Evolutionary conservation across 2,888 invertebrate species (phyloP).

Genomic region (Scaptomyza polygonia): DNA sequence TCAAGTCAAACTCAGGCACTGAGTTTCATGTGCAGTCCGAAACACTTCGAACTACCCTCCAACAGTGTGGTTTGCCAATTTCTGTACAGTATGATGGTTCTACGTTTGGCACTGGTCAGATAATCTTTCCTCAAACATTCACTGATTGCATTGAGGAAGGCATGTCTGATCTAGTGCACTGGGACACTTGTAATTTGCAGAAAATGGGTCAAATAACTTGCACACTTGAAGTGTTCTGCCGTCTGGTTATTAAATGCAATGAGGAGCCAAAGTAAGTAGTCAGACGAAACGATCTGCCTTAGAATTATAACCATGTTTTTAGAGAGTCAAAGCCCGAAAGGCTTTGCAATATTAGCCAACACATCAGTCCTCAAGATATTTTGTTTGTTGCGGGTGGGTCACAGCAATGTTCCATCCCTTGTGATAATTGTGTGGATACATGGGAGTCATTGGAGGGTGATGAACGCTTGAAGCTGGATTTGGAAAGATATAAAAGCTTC

Average conservation of each 20-base stretch:
- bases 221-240: slow-evolving; percentile 56
- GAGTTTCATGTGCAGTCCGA: slow-evolving; percentile 57
- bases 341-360: slow-evolving; percentile 43
- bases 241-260: slow-evolving; percentile 64
- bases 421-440: slow-evolving; percentile 36
- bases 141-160: slow-evolving; percentile 48
- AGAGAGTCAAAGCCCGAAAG: background rate
- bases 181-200: slow-evolving; percentile 50
- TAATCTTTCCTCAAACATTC: slow-evolving; percentile 65
- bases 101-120: slow-evolving; percentile 58
- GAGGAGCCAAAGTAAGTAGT: slow-evolving; percentile 25
- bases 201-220: slow-evolving; percentile 44
- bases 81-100: slow-evolving; percentile 43
- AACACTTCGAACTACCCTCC: slow-evolving; percentile 49
- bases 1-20: slow-evolving; percentile 58
- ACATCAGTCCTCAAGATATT: slow-evolving; percentile 71
- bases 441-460: slow-evolving; percentile 37
- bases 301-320: background rate
- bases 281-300: background rate
- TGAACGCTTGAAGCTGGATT: slow-evolving; percentile 62
- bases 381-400: slow-evolving; percentile 68
- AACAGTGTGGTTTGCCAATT: slow-evolving; percentile 63
- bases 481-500: slow-evolving; percentile 66
- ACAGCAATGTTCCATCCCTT: slow-evolving; percentile 26
- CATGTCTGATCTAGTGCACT: slow-evolving; percentile 55